phyloP scores from a whole-genome alignment of 2,888 invertebrate genomes.

The Bursaphelenchus okinawaensis region DNA sequence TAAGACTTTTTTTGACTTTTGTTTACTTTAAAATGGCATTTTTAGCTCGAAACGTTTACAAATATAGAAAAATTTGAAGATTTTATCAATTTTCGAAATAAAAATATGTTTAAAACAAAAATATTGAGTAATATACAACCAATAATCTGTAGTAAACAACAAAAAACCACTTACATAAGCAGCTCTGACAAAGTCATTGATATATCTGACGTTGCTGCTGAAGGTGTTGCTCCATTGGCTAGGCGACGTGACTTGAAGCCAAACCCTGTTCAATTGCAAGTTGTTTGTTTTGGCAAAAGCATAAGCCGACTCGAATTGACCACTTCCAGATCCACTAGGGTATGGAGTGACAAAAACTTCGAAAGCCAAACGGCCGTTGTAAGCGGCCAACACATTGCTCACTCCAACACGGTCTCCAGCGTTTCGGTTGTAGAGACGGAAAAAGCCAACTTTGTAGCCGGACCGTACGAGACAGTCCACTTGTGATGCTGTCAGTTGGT shows the following conservation, averaged over 20 bases:
- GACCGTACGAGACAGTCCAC: neutral
- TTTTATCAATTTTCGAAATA: no score
- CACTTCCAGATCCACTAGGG: neutral
- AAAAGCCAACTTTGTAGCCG: neutral
- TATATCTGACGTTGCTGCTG: neutral
- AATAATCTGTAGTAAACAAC: no score
- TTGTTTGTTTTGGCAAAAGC: neutral
- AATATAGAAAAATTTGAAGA: no score
- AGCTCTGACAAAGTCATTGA: neutral
- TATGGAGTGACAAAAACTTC: neutral
- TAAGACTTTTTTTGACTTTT: no score
- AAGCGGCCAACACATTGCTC: neutral
- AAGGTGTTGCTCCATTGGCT: slow-evolving; percentile 33
- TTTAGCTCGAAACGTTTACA: no score
- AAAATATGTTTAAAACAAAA: no score
- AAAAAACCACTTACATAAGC: slow-evolving; percentile 18
- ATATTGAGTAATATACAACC: no score
- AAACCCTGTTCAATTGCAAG: slow-evolving; percentile 26
- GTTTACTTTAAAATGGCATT: no score
- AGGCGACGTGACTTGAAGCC: slow-evolving; percentile 39
- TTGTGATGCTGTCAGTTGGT: neutral
- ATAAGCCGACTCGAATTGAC: neutral
- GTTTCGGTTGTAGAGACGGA: neutral
- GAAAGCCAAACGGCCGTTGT: neutral
- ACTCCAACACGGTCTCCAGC: neutral